These are phyloP conservation scores for Muscicapa adusta DNA, from an alignment of 2,113 vertebrate species.

Conservation along the genomic window DNA sequence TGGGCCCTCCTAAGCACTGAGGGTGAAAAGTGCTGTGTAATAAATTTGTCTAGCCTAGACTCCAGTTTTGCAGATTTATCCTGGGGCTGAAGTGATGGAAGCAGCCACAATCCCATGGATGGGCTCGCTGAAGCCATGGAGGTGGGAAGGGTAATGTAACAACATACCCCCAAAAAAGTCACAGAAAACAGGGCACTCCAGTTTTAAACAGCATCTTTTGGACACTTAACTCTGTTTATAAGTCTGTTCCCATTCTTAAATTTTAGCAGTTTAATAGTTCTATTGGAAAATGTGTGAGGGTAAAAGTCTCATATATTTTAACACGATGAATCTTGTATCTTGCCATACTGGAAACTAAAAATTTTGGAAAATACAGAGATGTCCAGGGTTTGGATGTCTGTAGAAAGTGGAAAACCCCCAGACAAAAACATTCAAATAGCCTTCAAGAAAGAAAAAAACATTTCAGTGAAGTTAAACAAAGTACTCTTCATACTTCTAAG, in stretches of 20 bases:
- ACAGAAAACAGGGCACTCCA: neutral
- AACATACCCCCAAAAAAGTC: neutral
- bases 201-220: neutral
- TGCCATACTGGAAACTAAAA: neutral
- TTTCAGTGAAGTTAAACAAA: constrained; percentile 26
- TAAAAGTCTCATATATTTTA: neutral
- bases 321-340: neutral
- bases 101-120: neutral
- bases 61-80: neutral
- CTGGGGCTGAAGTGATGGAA: neutral
- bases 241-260: neutral
- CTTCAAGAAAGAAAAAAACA: neutral
- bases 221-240: neutral
- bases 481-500: neutral
- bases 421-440: neutral
- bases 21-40: neutral
- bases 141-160: neutral
- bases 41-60: neutral
- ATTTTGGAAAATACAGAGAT: neutral
- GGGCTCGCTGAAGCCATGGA: neutral
- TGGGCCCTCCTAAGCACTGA: neutral
- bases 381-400: neutral
- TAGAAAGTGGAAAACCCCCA: neutral
- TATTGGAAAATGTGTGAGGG: neutral
- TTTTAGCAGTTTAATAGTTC: neutral